A percentile compares a stretch with the other conserved stretches of the same genome.
Evolutionary conservation across 2,113 vertebrate species (phyloP).

Genomic region (Pomatostomus ruficeps): DNA sequence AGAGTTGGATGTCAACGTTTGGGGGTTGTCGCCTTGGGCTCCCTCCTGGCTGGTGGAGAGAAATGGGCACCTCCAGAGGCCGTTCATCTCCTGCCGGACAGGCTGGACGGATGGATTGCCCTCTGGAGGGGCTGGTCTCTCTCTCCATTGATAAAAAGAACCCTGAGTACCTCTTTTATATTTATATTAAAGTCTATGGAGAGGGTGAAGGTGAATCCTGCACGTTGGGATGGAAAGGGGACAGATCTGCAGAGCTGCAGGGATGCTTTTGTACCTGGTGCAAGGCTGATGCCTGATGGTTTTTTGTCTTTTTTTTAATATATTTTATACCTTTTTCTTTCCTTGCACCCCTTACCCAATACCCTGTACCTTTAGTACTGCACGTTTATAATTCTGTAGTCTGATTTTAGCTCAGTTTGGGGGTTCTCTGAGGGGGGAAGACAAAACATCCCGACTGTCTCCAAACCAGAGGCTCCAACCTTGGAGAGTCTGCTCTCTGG

Average conservation of each 20-base stretch:
- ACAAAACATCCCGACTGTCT: too few species aligned
- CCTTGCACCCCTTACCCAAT: too few species aligned
- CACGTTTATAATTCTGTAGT: too few species aligned
- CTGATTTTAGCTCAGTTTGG: too few species aligned
- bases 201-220: background rate
- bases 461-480: too few species aligned
- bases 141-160: background rate
- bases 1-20: background rate
- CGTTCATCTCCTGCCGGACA: background rate
- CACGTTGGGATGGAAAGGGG: background rate
- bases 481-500: too few species aligned
- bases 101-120: background rate
- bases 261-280: background rate
- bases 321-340: too few species aligned
- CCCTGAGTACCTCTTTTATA: background rate
- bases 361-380: too few species aligned
- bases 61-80: conserved; percentile 25
- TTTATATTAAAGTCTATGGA: background rate
- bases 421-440: too few species aligned
- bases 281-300: too few species aligned
- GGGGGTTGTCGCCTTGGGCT: conserved; percentile 1
- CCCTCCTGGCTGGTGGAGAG: background rate
- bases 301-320: too few species aligned
- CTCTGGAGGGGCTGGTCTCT: background rate
- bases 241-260: background rate